Base-by-base conservation (phyloP, 2,113 vertebrate genomes). In the Chloebia gouldiae region DNA sequence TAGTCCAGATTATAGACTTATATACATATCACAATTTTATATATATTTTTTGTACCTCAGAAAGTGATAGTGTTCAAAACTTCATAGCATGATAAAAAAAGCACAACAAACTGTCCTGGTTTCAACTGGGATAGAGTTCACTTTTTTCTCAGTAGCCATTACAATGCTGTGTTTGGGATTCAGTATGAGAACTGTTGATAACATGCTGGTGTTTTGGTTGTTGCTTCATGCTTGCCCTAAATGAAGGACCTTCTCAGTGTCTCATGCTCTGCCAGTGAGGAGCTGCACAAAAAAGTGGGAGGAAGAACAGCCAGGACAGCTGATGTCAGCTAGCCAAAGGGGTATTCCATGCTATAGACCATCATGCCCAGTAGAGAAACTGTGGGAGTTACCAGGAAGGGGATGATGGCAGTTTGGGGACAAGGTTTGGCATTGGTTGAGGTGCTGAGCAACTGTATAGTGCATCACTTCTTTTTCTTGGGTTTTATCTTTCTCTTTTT, bases 381-480 rank as follows among this genome's bases (percentile, higher is more conserved):
- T 51, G 15, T 19, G 20, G 16, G 17, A 73, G 9, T 75, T 75
- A 21, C 30, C n/a, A 60, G 47, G 61, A 75, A 53, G 3, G 39
- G 30, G 16, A 30, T 0, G 0, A 21, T 47, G 53, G 24, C 39
- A 31, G 13, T 60, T 31, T 4, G 5, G 11, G n/a, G 21, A n/a
- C 63, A 57, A 88, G 27, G 53, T 75, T 60, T 68, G n/a, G 11
- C 39, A 31, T 25, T 25, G 9, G 4, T 66, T 1, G 1, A 6
- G 16, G 20, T 68, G 11, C 4, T 60, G 23, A 75, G 45, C 23
- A 68, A 53, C 30, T 53, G 11, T 61, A 31, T 47, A 47, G 54
- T 47, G 20, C 28, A 40, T 25, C 30, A 30, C n/a, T 75, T 60
- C 20, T 47, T 66, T 59, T 53, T 39, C 60, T 45, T 47, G 45